Evolutionary conservation across 2,113 vertebrate genomes (phyloP).

Genomic region (Acrocephalus kingi): DNA sequence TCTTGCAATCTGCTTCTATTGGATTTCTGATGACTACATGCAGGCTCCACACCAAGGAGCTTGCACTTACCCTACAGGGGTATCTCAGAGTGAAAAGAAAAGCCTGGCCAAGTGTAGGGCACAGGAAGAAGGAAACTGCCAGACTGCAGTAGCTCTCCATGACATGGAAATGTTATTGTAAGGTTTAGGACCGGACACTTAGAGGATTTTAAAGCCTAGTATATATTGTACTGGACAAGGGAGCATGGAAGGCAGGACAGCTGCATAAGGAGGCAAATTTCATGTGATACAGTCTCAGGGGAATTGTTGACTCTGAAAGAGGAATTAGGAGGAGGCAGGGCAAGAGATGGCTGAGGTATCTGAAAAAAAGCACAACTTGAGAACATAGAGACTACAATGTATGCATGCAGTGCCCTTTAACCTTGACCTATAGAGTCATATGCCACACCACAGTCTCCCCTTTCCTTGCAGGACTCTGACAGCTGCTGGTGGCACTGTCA

Average conservation of each 20-base stretch:
- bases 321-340: background rate
- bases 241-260: background rate
- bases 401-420: background rate
- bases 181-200: background rate
- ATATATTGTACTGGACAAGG: background rate
- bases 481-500: background rate
- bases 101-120: background rate
- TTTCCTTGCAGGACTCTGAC: background rate
- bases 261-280: background rate
- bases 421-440: background rate
- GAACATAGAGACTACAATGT: background rate
- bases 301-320: background rate
- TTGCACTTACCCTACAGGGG: background rate
- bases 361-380: background rate
- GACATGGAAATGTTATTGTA: background rate
- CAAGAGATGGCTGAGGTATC: background rate
- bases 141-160: background rate
- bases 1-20: background rate
- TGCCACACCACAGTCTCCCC: background rate
- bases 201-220: background rate
- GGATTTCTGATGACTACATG: background rate
- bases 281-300: background rate
- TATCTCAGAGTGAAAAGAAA: background rate
- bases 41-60: background rate
- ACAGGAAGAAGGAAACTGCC: background rate